Conservation (phyloP, 2,113 vertebrate genomes). For the Pandion haliaetus region DNA sequence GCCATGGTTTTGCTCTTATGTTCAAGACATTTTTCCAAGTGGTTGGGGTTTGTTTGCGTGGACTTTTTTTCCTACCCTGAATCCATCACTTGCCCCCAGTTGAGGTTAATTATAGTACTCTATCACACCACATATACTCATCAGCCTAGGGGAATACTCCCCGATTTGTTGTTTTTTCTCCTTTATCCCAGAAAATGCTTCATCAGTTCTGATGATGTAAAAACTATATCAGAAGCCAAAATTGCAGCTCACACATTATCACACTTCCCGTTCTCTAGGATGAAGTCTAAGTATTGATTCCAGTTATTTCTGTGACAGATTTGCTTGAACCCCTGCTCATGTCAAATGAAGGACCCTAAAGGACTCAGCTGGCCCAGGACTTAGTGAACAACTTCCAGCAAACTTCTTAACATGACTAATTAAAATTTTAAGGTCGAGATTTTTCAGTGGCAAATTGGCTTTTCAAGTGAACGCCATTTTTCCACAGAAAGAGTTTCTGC, state of each 20-base stretch:
- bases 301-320: neutral
- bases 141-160: neutral
- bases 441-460: neutral
- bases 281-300: neutral
- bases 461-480: neutral
- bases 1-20: neutral
- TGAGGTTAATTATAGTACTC: neutral
- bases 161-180: neutral
- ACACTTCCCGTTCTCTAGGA: neutral
- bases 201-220: constrained; percentile 1
- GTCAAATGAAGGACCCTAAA: neutral
- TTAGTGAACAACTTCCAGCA: neutral
- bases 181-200: constrained; percentile 26
- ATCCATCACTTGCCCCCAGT: neutral
- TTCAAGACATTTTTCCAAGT: neutral
- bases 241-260: neutral
- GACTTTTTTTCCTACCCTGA: neutral
- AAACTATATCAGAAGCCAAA: neutral
- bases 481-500: neutral
- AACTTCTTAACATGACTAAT: neutral
- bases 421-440: neutral
- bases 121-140: neutral
- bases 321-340: neutral
- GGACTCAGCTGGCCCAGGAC: neutral
- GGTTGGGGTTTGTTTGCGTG: neutral